Percentiles rank a stretch among this genome's conserved stretches.
These are phyloP conservation scores for Rhagium mordax DNA, from an alignment of 2,888 invertebrate genomes.

Conservation along the genomic window DNA sequence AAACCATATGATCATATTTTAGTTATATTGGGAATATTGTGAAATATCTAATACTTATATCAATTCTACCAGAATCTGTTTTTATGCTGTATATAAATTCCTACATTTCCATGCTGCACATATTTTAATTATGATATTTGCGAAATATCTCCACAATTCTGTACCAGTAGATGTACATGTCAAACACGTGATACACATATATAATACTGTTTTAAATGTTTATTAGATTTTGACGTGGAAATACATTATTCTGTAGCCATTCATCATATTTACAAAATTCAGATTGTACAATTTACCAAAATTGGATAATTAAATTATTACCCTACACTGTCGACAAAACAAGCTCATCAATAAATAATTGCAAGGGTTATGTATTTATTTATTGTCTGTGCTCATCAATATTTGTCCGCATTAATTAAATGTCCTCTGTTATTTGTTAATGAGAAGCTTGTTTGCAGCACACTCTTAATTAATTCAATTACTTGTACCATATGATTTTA, in stretches of 20 bases:
- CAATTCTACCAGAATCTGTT: too few species aligned
- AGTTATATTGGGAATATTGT: too few species aligned
- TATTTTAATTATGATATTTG: too few species aligned
- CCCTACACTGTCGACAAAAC: conserved; percentile 29
- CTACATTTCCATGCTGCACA: too few species aligned
- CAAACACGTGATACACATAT: conserved; percentile 4
- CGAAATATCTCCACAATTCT: not conserved
- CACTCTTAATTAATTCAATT: conserved; percentile 22
- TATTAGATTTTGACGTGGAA: conserved; percentile 11
- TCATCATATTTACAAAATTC: conserved; percentile 25
- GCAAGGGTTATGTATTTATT: conserved; percentile 32
- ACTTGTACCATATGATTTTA: conserved; percentile 8
- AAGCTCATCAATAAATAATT: conserved; percentile 36
- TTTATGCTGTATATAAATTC: too few species aligned
- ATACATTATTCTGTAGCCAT: conserved; percentile 11
- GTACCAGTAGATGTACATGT: not conserved
- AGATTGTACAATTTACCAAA: not conserved
- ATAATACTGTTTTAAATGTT: conserved; percentile 11
- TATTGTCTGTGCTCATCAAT: conserved; percentile 27
- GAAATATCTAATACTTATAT: too few species aligned
- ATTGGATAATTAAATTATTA: conserved; percentile 36
- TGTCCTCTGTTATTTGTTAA: conserved; percentile 6
- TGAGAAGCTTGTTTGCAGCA: conserved; percentile 8
- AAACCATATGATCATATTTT: too few species aligned
- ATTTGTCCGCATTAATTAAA: conserved; percentile 22